A percentile compares a stretch with the other conserved stretches of the same genome.
Evolutionary conservation across 2,797 vertebrate genomes (phyloP).

Genomic region (Enteromius trimaculatus): DNA sequence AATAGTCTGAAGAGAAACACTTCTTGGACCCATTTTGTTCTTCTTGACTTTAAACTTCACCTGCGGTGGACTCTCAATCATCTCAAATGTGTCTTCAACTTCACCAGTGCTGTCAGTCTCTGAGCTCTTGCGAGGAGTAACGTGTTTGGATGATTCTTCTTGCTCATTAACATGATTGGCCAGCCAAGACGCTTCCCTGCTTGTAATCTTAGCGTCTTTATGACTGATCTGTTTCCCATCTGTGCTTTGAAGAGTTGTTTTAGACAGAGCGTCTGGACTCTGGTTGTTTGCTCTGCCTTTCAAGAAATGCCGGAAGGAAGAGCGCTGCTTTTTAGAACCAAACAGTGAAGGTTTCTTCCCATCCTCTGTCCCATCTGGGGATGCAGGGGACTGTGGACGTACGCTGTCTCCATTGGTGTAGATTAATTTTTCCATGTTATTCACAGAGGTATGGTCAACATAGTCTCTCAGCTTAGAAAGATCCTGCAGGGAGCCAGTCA

Average conservation of each 20-base stretch:
- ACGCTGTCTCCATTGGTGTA: slow-evolving; percentile 26
- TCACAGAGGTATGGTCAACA: slow-evolving; percentile 35
- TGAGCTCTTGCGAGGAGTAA: slow-evolving; percentile 17
- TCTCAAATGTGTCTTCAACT: slow-evolving; percentile 72
- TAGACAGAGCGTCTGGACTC: slow-evolving; percentile 61
- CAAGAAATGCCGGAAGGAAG: slow-evolving; percentile 75
- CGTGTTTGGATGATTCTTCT: not conserved
- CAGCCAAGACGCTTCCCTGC: not conserved
- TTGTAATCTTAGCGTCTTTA: slow-evolving; percentile 50
- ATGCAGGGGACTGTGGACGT: slow-evolving; percentile 10
- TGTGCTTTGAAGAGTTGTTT: slow-evolving; percentile 58
- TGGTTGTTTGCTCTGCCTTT: slow-evolving; percentile 67
- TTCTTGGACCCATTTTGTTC: slow-evolving; percentile 71
- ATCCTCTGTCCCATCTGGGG: slow-evolving; percentile 53
- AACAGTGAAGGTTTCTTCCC: slow-evolving; percentile 53
- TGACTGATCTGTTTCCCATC: slow-evolving; percentile 63
- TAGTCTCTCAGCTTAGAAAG: slow-evolving; percentile 63
- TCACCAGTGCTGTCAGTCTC: slow-evolving; percentile 60
- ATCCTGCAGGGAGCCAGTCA: slow-evolving; percentile 75
- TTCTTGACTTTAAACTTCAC: slow-evolving; percentile 71
- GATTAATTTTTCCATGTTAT: slow-evolving; percentile 53
- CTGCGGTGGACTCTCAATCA: slow-evolving; percentile 64
- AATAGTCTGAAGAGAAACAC: slow-evolving; percentile 76
- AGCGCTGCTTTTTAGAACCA: slow-evolving; percentile 67
- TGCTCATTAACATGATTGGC: slow-evolving; percentile 13